Base-by-base conservation (phyloP, 2,797 vertebrate species). In the Epinephelus malabaricus region DNA sequence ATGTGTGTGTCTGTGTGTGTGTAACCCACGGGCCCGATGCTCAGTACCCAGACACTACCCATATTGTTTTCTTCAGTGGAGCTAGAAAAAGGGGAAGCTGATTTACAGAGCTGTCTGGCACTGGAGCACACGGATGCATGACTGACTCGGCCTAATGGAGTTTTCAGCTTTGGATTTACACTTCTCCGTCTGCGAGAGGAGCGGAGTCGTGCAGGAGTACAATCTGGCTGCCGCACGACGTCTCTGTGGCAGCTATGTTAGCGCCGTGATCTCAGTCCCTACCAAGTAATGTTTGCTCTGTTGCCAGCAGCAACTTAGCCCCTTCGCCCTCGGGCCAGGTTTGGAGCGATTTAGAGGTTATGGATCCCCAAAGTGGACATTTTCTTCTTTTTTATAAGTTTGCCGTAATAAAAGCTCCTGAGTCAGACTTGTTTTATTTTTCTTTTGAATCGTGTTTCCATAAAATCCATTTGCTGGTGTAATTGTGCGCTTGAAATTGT, bases 71-170 rank as follows among this genome's bases (percentile, higher is more conserved):
- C 90, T 88, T 92, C 90, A 88, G 85, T 90, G 87, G 78, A 87
- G 85, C 89, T 90, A 81, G 85, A 86, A 87, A 86, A 87, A 88
- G 76, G 62, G 79, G 25, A 43, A 84, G 83, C 86, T 91, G 92
- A 94, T 93, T 93, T 94, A 93, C 90, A 93, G 92, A 92, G 91
- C 92, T 93, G 92, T 92, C 92, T 95, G 92, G 90, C 90, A 79
- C 88, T 81, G 85, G 74, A 90, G 90, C 88, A 79, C 79, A 76
- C 69, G 69, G 92, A 90, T 90, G 92, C 91, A 92, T 91, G 92
- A 89, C 85, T 89, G 92, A 88, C 88, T 91, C 84, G 23, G 76
- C 85, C 91, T 93, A 93, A 94, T 92, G 92, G 92, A 94, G 92
- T 94, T 94, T 94, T 94, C 92, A 93, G 92, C 89, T 90, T 75